These are phyloP conservation scores for Strix occidentalis DNA, from an alignment of 2,797 vertebrate genomes.

Conservation along the genomic window DNA sequence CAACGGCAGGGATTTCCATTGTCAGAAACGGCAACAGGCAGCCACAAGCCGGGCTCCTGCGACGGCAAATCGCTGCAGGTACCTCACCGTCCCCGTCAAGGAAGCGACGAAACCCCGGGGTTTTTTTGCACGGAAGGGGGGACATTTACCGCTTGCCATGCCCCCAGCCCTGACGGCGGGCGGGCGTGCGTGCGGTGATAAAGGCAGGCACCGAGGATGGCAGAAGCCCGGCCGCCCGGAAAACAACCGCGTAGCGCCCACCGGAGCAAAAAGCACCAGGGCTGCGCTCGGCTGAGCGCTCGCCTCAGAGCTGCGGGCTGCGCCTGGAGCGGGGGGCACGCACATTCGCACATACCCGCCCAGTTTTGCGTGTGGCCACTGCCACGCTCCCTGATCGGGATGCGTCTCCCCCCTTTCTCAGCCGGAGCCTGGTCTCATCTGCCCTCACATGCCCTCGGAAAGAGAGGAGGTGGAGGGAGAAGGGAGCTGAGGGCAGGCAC, in stretches of 20 bases:
- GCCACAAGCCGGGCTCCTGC: background rate
- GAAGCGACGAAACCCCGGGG: background rate
- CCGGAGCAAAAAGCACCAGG: fast-evolving
- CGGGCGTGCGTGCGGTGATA: background rate
- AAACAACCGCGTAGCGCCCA: background rate
- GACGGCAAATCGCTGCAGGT: background rate
- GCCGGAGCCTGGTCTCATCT: background rate
- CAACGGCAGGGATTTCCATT: constrained; percentile 18
- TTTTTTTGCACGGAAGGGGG: background rate
- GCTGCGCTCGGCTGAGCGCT: background rate
- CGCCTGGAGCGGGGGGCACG: background rate
- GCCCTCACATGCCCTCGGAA: background rate
- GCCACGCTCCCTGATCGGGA: background rate
- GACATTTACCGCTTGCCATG: background rate
- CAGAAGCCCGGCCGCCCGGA: background rate
- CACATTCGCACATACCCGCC: background rate
- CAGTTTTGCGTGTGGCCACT: background rate
- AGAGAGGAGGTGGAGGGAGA: background rate
- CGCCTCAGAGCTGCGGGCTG: background rate
- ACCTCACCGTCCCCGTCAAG: background rate
- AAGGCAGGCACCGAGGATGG: too few relatives aligned
- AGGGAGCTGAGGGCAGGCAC: background rate
- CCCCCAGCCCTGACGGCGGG: background rate
- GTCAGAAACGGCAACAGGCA: constrained; percentile 28
- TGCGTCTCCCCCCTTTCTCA: background rate